Evolutionary conservation across 2,888 invertebrate species (phyloP), one percentile per base, ranked within the genome.

Genomic region (Eretmocerus hayati): DNA sequence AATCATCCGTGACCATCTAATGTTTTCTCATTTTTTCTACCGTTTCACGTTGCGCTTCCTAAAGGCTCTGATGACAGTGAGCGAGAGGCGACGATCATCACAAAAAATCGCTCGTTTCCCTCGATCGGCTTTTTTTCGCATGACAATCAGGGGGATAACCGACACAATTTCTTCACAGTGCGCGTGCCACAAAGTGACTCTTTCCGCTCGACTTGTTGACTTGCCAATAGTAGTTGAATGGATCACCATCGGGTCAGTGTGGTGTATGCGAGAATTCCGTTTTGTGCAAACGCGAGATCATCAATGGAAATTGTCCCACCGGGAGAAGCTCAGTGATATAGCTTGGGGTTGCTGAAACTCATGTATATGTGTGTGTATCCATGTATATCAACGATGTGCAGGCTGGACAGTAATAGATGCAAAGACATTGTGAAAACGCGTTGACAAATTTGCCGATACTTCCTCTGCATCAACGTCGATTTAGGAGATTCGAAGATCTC

Each of bases 181-280:
- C 44, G 46, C 47, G 42, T 31, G 21, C 26, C 33, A 56, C 55
- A 58, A 57, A 57, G 54, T 56, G 53, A 57, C 55, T 52, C 59
- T 59, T 68, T 69, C 66, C 64, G 62, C 65, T 61, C 55, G 60
- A 61, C 55, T 56, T 62, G 59, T 56, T 61, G 65, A 69, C 61
- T 63, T n/a, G n/a, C n/a, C n/a, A n/a, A n/a, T n/a, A n/a, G n/a
- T n/a, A 64, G 69, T 70, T 66, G 64, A 68, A 67, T 67, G 62
- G 65, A 70, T 70, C 67, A 69, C 64, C 62, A 60, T 54, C 48
- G 23, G 35, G 39, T 53, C 26, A 16, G 21, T 16, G 48, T 11
- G 46, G 44, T 22, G 40, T 15, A 2, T 13, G 26, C 33, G 39
- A 23, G 36, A n/a, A n/a, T n/a, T n/a, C n/a, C n/a, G n/a, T n/a